Conservation (phyloP, 2,797 vertebrate species). For the Kryptopterus vitreolus region DNA sequence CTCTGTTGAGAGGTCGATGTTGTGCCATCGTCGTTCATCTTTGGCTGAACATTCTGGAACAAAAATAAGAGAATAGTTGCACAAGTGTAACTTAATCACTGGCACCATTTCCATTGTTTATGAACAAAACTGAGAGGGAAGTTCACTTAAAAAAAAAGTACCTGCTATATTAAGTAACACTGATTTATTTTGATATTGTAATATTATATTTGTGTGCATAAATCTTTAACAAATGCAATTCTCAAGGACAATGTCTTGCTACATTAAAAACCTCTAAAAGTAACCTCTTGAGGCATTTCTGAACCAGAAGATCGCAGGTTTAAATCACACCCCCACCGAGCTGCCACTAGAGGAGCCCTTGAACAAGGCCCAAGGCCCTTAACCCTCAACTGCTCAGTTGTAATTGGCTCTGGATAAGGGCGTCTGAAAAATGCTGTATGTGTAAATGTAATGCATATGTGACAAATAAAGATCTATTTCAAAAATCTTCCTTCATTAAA, state of each 20-base stretch:
- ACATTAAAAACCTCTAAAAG: neutral
- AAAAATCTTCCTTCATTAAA: neutral
- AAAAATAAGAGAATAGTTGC: neutral
- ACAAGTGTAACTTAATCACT: neutral
- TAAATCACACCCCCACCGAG: no score
- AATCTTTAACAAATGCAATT: neutral
- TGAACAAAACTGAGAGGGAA: neutral
- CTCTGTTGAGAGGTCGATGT: neutral
- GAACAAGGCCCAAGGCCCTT: no score
- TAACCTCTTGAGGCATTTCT: neutral
- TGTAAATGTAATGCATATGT: no score
- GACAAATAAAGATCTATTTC: no score
- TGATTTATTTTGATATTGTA: conserved; percentile 2
- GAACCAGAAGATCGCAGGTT: no score
- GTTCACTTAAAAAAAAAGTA: neutral
- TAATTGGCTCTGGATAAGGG: no score
- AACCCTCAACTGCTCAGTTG: no score
- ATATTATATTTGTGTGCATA: neutral
- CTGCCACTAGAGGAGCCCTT: no score
- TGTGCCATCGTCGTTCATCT: neutral
- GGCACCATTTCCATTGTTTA: neutral
- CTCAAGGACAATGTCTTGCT: neutral
- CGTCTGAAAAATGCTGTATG: no score
- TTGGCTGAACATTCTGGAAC: conserved; percentile 16
- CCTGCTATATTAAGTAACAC: neutral